Conservation (phyloP, 2,888 invertebrate species). For the Ceraclea dissimilis region DNA sequence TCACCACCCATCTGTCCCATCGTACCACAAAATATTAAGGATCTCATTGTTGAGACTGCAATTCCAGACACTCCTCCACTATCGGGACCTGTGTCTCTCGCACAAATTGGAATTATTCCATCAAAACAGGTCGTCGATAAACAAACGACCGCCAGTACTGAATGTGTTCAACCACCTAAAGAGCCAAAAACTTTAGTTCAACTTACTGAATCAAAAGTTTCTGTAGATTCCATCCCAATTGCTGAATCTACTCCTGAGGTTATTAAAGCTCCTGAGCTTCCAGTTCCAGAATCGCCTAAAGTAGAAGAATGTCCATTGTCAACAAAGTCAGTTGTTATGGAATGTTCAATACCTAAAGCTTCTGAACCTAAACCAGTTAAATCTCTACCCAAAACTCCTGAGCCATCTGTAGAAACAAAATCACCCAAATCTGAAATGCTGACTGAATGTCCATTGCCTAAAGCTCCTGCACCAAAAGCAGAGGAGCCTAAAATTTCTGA, state of each 20-base stretch:
- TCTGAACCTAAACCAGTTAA: constrained; percentile 1
- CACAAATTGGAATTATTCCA: constrained; percentile 42
- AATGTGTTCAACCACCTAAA: neutral
- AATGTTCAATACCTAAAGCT: neutral
- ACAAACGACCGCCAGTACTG: neutral
- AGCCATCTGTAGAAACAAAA: neutral
- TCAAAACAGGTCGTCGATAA: neutral
- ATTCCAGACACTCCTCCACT: constrained; percentile 47
- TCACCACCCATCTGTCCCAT: constrained; percentile 29
- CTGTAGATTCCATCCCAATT: neutral
- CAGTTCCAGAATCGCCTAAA: neutral
- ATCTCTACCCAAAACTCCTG: neutral
- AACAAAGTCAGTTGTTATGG: neutral
- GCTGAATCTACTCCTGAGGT: neutral
- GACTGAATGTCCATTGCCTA: neutral
- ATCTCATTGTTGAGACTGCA: constrained; percentile 37
- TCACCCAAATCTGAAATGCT: neutral
- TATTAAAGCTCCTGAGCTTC: neutral
- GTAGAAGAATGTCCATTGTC: neutral
- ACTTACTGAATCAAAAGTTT: constrained; percentile 6
- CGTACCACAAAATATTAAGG: constrained; percentile 29
- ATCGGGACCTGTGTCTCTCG: constrained; percentile 43
- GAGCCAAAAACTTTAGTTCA: neutral
- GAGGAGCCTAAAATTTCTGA: neutral
- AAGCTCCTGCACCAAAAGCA: neutral